A percentile compares a stretch with the other conserved stretches of the same genome.
These are phyloP conservation scores for Pyrrhosoma nymphula DNA, from an alignment of 2,888 invertebrate genomes.

Conservation along the genomic window DNA sequence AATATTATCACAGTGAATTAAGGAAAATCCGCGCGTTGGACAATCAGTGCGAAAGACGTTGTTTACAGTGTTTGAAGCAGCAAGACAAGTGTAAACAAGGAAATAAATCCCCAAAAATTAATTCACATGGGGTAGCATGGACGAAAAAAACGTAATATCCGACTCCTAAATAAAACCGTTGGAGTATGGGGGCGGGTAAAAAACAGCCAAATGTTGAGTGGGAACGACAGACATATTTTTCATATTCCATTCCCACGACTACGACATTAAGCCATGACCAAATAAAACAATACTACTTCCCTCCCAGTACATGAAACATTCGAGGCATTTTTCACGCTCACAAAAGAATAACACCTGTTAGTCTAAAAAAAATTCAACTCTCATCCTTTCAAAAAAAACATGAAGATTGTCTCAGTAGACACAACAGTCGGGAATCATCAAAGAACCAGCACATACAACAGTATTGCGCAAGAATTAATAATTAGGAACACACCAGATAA, in stretches of 20 bases:
- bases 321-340: background rate
- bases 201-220: background rate
- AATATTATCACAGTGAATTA: background rate
- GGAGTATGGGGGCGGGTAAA: background rate
- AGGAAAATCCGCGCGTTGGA: background rate
- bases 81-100: background rate
- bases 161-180: background rate
- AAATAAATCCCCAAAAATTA: background rate
- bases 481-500: too few relatives aligned
- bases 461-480: too few relatives aligned
- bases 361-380: background rate
- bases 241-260: background rate
- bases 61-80: background rate
- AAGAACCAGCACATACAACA: too few relatives aligned
- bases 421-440: too few relatives aligned
- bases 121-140: background rate
- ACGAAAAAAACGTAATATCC: background rate
- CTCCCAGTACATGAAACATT: background rate
- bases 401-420: background rate
- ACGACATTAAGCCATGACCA: background rate
- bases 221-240: background rate
- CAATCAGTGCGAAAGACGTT: background rate
- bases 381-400: too few relatives aligned
- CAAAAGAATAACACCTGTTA: background rate
- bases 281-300: background rate